Evolutionary conservation across 53 echinoderm and acorn worm genomes (phyloP), one percentile per base, ranked within the genome.

Genomic region (Holothuria leucospilota): DNA sequence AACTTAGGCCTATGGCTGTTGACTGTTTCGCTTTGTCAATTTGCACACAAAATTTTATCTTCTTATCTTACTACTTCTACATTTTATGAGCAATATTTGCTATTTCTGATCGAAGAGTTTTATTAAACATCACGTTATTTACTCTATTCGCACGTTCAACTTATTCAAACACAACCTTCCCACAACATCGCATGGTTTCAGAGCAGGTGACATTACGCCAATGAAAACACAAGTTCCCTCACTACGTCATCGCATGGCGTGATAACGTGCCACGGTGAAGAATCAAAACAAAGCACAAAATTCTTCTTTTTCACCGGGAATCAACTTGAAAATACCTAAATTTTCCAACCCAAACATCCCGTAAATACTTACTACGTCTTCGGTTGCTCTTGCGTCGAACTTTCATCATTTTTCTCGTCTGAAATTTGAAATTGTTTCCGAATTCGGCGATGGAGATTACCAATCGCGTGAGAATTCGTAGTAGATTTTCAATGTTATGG

Each of bases 381-480:
- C 51, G 49, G 75, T 49, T 75, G 20, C 51, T 18, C 75, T 75
- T 75, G 51, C 75, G 75, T 75, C 75, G 49, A 52, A 52, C 52
- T 75, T 75, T 75, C 75, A 75, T 75, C 75, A 75, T 75, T 75
- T 75, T 75, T 41, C 28, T 49, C 52, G n/a, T 25, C 51, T 16
- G 10, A 75, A 75, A 52, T 27, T 11, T 49, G 52, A 25, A 75
- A 49, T 26, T 13, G 52, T 49, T 24, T 20, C 8, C 49, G 23
- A 51, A 51, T 39, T 75, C 52, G 40, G 28, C 52, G 75, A 49
- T 21, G 75, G 51, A 75, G 75, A 51, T 75, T 52, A 21, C 23
- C 49, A 13, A 75, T 75, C 75, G 75, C 75, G 75, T 75, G 75
- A 75, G 75, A 75, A 75, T 75, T 75, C 75, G 75, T 75, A 75